These are phyloP conservation scores for Apantesis nais DNA, from an alignment of 2,888 invertebrate genomes.

Conservation along the genomic window DNA sequence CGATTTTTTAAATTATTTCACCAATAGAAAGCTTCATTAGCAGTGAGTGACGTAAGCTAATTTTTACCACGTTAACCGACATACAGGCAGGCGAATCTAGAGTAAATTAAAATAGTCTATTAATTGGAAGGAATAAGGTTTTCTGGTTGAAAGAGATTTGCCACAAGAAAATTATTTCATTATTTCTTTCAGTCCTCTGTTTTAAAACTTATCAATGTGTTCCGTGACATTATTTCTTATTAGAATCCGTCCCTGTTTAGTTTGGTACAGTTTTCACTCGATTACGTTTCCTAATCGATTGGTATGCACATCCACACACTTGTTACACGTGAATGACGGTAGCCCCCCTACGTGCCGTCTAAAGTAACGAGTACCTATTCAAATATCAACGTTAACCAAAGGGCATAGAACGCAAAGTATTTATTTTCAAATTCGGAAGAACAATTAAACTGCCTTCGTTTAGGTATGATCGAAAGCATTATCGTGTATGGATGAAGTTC, in stretches of 20 bases:
- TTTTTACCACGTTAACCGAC: too few relatives aligned
- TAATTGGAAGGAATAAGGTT: too few relatives aligned
- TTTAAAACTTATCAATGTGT: too few relatives aligned
- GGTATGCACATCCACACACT: conserved; percentile 68
- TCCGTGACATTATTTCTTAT: neutral
- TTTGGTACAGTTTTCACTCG: conserved; percentile 79
- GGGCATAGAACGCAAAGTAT: conserved; percentile 47
- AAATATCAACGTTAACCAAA: conserved; percentile 47
- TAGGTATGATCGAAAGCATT: conserved; percentile 73
- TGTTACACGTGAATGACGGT: conserved; percentile 82
- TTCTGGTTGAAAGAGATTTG: too few relatives aligned
- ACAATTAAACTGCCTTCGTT: conserved; percentile 60
- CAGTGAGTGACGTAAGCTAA: too few relatives aligned
- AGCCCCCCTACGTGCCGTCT: conserved; percentile 63
- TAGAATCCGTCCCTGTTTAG: conserved; percentile 57
- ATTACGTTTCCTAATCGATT: conserved; percentile 77
- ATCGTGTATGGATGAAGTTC: conserved; percentile 69
- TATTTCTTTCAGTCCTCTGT: too few relatives aligned
- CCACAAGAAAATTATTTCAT: too few relatives aligned
- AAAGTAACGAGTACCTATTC: conserved; percentile 26
- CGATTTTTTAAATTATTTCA: too few relatives aligned
- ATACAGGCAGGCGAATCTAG: too few relatives aligned
- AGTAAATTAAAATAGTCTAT: too few relatives aligned
- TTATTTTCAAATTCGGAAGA: conserved; percentile 42
- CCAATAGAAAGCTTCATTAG: too few relatives aligned